Evolutionary conservation across 2,113 vertebrate species (phyloP).

Genomic region (Sceloporus tristichus): DNA sequence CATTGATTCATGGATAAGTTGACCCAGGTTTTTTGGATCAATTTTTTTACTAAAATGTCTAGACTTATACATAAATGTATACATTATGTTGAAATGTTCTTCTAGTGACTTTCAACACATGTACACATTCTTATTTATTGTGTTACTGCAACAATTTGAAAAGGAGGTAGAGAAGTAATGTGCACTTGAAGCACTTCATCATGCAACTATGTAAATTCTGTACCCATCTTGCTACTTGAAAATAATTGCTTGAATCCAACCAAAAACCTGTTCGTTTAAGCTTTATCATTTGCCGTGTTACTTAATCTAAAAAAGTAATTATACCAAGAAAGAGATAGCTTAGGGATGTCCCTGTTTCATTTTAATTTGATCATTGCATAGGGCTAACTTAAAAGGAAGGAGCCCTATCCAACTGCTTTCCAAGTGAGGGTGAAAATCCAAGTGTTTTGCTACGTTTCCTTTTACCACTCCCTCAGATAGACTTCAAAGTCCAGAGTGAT

Average conservation of each 20-base stretch:
- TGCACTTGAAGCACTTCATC: background rate
- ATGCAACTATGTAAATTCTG: background rate
- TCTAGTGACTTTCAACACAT: too few species aligned
- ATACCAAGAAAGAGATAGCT: background rate
- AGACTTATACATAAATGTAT: too few species aligned
- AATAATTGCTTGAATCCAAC: background rate
- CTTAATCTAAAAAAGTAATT: background rate
- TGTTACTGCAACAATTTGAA: too few species aligned
- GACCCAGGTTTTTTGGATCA: too few species aligned
- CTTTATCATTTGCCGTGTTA: too few species aligned
- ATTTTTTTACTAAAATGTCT: too few species aligned
- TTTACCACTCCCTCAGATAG: background rate
- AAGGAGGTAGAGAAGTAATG: too few species aligned
- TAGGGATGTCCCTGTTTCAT: background rate
- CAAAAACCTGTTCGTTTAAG: too few species aligned
- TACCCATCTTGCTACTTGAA: background rate
- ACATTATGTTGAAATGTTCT: too few species aligned
- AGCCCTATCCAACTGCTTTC: background rate
- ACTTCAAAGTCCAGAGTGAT: background rate
- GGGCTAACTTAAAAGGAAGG: background rate
- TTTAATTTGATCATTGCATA: background rate
- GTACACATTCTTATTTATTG: too few species aligned
- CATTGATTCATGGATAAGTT: too few species aligned
- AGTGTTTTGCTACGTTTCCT: background rate
- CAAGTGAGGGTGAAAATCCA: background rate